Evolutionary conservation across 1,140 invertebrate genomes (phyloP), one percentile per base, ranked within the genome.

Genomic region (Nasonia giraulti): DNA sequence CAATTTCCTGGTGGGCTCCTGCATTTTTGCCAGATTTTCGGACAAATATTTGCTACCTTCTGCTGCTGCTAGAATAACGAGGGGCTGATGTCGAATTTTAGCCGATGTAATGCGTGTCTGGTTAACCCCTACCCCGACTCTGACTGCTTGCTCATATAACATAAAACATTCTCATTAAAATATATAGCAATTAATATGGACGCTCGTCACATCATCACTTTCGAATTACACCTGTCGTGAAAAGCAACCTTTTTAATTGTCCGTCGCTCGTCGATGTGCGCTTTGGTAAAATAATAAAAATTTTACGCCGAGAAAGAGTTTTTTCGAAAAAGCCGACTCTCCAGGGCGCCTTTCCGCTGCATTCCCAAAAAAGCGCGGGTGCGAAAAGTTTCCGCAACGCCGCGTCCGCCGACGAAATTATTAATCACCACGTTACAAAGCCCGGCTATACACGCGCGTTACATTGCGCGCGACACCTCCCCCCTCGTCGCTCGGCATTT

Each of bases 371-470:
- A 44, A 2, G 47, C n/a, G 44, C 6, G 11, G 31, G 17, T 27
- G 40, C 44, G 27, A 66, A 85, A 85, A 11, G 40, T 80, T 84
- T 85, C 78, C 69, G 37, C 69, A 66, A 69, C 55, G 77, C 44
- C 71, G 68, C 44, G 23, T n/a, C 23, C n/a, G 7, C 14, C 33
- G n/a, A 68, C 73, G 33, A 87, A 90, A 90, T 89, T 89, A 89
- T 90, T 90, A 90, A 90, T 90, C 85, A 87, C 84, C 79, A 62
- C 83, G 86, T 87, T 85, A 84, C 86, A 74, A 86, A 84, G 47
- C 80, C 76, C 68, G 73, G 74, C 79, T 40, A 40, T 62, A 27
- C 27, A 62, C 11, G n/a, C 74, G 20, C 33, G 71, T 81, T 78
- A 77, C 80, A 81, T 68, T 17, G 81, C 12, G 27, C 33, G 47